Evolutionary conservation across 2,888 invertebrate species (phyloP).

Genomic region (Hemistola chrysoprasaria): DNA sequence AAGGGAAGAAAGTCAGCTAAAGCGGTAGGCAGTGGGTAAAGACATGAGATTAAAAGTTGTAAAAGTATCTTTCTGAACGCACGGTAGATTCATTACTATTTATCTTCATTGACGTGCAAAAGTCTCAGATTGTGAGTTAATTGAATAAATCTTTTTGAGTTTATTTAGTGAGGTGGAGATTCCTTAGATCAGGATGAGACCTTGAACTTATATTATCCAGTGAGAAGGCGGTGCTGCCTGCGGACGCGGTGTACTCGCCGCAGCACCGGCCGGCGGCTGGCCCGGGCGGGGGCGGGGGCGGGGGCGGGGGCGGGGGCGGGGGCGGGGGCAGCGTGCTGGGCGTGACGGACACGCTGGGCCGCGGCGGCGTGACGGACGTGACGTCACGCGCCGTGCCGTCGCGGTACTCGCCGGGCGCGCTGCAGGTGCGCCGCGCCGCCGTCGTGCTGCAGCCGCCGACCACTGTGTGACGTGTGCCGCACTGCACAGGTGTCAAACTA

Average conservation of each 20-base stretch:
- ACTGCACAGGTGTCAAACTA: constrained; percentile 46
- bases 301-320: constrained; percentile 85
- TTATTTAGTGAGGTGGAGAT: too few species aligned
- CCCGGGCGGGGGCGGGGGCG: constrained; percentile 86
- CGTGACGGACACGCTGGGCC: constrained; percentile 79
- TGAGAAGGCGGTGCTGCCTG: constrained; percentile 85
- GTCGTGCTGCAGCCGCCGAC: constrained; percentile 94
- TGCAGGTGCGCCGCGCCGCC: constrained; percentile 94
- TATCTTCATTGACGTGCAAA: too few species aligned
- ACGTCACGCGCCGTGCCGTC: constrained; percentile 32
- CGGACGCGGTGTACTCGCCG: constrained; percentile 88
- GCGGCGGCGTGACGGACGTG: constrained; percentile 84
- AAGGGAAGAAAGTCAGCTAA: too few species aligned
- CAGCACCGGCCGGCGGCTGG: constrained; percentile 72
- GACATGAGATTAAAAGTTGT: too few species aligned
- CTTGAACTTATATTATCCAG: too few species aligned
- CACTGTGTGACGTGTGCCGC: constrained; percentile 78
- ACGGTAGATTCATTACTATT: too few species aligned
- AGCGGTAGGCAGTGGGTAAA: too few species aligned
- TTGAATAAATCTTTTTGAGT: too few species aligned
- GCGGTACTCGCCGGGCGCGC: constrained; percentile 89
- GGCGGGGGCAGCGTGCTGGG: constrained; percentile 84
- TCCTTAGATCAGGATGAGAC: too few species aligned
- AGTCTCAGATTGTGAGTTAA: too few species aligned
- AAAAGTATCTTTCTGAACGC: too few species aligned